Percentiles rank a stretch among this genome's conserved stretches.
Conservation (phyloP, 2,888 invertebrate species). For the Coremacera marginata region DNA sequence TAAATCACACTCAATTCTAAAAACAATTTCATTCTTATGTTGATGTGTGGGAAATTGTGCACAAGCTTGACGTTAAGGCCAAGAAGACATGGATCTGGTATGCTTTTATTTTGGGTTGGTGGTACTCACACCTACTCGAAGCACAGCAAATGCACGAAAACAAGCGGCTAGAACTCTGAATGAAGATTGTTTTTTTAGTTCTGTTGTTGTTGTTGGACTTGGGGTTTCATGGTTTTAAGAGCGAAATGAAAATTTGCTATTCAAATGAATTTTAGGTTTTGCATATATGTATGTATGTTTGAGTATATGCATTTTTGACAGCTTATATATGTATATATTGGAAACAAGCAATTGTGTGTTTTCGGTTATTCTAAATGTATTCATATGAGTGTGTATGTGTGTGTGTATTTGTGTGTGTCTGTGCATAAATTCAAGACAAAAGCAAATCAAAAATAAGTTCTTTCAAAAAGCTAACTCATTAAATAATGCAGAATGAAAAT, state of each 20-base stretch:
- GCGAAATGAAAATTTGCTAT: constrained; percentile 20
- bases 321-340: neutral
- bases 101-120: no score
- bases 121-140: neutral
- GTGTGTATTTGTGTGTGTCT: neutral
- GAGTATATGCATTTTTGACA: no score
- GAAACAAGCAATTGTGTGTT: neutral
- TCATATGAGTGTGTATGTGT: neutral
- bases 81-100: no score
- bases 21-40: constrained; percentile 17
- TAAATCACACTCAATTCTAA: neutral
- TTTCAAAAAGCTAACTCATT: neutral
- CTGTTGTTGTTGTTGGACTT: neutral
- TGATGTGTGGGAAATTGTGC: constrained; percentile 15
- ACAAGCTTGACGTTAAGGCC: neutral
- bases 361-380: neutral
- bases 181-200: neutral
- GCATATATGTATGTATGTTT: neutral
- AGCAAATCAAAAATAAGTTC: constrained; percentile 24
- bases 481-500: constrained; percentile 19
- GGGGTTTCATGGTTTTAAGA: neutral
- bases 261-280: constrained; percentile 27
- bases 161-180: neutral
- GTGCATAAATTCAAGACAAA: neutral
- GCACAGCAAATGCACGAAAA: neutral